Base-by-base conservation (phyloP, 2,797 vertebrate genomes). In the Rhinophrynus dorsalis region DNA sequence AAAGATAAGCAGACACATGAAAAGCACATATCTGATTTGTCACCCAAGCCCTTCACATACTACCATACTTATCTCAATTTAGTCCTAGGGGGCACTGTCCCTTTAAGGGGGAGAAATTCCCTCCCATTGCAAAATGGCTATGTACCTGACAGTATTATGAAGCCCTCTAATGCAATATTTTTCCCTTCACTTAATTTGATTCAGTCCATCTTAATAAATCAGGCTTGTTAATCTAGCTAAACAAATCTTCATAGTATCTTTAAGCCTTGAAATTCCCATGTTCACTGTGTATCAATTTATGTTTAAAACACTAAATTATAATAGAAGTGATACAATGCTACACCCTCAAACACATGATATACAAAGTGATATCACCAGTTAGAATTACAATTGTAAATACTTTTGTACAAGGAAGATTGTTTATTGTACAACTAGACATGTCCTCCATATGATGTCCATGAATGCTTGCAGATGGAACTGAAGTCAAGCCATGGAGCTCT, bases 301-400 rank as follows among this genome's bases (percentile, higher is more conserved):
- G 29, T 17, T 24, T 6, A 45, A 47, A 57, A 48, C 13, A 40
- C 42, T 48, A 70, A 23, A 15, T 23, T 56, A 2, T 37, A 47
- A 37, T 10, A 21, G 44, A 63, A 64, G n/a, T 47, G n/a, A 57
- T 37, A 58, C 10, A 58, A 32, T 51, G 33, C 44, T 52, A 63
- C 32, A 51, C 44, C 45, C 51, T 57, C 52, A 65, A 32, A 58
- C 44, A 42, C 51, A 50, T 15, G 20, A n/a, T 51, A 32, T 58
- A 56, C 30, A 48, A 51, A 30, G 32, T 23, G 12, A 37, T 50
- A 20, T 24, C 58, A 35, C 56, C 33, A 17, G 33, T 68, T 17
- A 57, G 10, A 65, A 52, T 38, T 72, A 58, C 30, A 64, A 5
- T 32, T 64, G 37, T 42, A 42, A 37, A 69, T 63, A 20, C 30